Conservation (phyloP, 2,113 vertebrate species). For the Ictidomys tridecemlineatus region DNA sequence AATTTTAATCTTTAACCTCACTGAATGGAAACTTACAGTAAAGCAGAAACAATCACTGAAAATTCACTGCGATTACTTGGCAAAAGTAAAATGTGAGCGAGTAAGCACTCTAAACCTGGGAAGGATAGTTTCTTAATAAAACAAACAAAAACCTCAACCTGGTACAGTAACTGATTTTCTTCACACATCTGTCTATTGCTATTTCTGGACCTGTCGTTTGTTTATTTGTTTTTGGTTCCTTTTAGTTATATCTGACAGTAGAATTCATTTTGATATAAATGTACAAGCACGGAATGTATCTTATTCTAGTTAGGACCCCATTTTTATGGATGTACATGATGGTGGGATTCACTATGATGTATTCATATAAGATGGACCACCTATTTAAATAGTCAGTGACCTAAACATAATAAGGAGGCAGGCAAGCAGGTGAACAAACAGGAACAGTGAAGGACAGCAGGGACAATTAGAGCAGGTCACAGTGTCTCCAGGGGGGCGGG, state of each 20-base stretch:
- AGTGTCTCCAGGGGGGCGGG: background rate
- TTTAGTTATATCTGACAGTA: no score
- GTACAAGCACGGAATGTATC: no score
- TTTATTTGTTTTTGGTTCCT: no score
- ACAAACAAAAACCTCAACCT: background rate
- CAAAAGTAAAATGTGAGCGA: background rate
- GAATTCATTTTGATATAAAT: no score
- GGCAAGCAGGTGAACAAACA: background rate
- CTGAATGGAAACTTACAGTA: background rate
- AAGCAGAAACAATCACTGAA: background rate
- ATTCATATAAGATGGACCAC: background rate
- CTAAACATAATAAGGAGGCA: constrained; percentile 1
- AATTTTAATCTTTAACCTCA: background rate
- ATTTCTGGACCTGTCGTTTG: background rate
- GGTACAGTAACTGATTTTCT: background rate
- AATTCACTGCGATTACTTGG: background rate
- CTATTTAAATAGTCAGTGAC: constrained; percentile 48
- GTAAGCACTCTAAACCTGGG: background rate
- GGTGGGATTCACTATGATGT: no score
- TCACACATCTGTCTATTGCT: background rate
- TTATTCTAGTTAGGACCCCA: no score
- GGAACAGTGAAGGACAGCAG: background rate
- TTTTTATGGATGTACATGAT: no score
- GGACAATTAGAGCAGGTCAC: background rate
- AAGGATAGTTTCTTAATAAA: constrained; percentile 26